Conservation (phyloP, 2,888 invertebrate genomes). For the Amphiduros pacificus region DNA sequence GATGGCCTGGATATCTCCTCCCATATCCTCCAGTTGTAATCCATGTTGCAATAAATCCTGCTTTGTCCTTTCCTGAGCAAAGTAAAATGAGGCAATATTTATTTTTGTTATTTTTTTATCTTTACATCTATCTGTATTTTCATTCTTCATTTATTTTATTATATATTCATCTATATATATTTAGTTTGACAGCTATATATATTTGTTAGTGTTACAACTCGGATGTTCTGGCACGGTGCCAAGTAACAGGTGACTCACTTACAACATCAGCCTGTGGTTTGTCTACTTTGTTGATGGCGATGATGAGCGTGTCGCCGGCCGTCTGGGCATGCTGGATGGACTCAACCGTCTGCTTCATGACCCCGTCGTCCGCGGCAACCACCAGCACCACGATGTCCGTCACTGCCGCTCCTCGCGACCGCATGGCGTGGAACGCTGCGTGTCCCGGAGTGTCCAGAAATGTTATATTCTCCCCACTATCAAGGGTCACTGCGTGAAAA, state of each 20-base stretch:
- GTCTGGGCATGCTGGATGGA: constrained; percentile 66
- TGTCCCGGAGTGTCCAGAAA: constrained; percentile 99
- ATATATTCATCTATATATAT: too few species aligned
- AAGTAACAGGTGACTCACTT: too few species aligned
- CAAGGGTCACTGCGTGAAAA: constrained; percentile 65
- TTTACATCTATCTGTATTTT: too few species aligned
- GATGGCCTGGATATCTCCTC: constrained; percentile 90
- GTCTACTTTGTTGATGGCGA: constrained; percentile 98
- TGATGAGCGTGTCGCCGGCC: constrained; percentile 74
- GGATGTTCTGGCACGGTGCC: too few species aligned
- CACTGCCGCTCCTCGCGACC: constrained; percentile 89
- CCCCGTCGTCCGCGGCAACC: constrained; percentile 98
- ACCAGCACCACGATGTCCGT: constrained; percentile 89
- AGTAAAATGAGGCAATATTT: too few species aligned
- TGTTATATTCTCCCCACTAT: constrained; percentile 77
- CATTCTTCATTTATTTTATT: too few species aligned
- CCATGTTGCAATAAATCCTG: constrained; percentile 76
- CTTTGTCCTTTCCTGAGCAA: constrained; percentile 75
- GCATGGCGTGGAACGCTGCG: constrained; percentile 93
- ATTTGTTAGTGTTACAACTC: neutral
- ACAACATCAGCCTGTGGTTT: constrained; percentile 87
- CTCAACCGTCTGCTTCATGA: constrained; percentile 96
- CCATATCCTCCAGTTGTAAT: constrained; percentile 80
- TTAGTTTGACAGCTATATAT: neutral
- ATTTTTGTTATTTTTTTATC: too few species aligned